A percentile compares a stretch with the other conserved stretches of the same genome.
phyloP scores from a whole-genome alignment of 2,113 vertebrate species.

The Siphamia tubifer region DNA sequence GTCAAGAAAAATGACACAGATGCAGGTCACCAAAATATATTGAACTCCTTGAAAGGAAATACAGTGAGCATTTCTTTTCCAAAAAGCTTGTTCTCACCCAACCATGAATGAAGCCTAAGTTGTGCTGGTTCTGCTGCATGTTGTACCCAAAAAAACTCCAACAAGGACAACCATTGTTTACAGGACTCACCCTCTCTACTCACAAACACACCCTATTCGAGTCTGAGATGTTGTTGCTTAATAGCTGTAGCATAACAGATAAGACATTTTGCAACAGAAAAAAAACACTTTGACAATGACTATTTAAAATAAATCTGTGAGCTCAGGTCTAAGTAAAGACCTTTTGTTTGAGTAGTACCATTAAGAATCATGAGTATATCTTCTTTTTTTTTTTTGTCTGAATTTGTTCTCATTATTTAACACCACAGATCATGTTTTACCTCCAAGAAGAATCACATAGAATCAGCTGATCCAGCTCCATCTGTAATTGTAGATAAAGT shows the following conservation, averaged over 20 bases:
- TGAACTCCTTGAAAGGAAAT: constrained; percentile 64
- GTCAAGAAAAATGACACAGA: constrained; percentile 14
- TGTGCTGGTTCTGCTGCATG: constrained; percentile 44
- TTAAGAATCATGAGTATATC: too few relatives aligned
- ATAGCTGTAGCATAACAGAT: constrained; percentile 23
- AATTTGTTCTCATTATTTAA: too few relatives aligned
- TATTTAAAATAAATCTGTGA: neutral
- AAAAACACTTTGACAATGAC: neutral
- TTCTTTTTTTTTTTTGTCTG: too few relatives aligned
- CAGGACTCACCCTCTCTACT: neutral
- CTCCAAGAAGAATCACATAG: too few relatives aligned
- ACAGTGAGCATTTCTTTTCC: constrained; percentile 61
- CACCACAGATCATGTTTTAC: too few relatives aligned
- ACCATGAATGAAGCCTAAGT: constrained; percentile 69
- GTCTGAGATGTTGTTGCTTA: constrained; percentile 1
- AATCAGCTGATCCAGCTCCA: too few relatives aligned
- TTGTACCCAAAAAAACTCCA: constrained; percentile 41
- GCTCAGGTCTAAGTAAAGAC: neutral
- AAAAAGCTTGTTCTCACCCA: constrained; percentile 35
- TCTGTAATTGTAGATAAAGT: too few relatives aligned
- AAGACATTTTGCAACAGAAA: neutral
- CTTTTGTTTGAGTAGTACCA: too few relatives aligned
- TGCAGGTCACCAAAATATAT: constrained; percentile 61
- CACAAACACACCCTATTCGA: constrained; percentile 38
- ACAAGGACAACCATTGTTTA: constrained; percentile 65